These are phyloP conservation scores for Poecilia picta DNA, from an alignment of 2,797 vertebrate genomes.

Conservation along the genomic window DNA sequence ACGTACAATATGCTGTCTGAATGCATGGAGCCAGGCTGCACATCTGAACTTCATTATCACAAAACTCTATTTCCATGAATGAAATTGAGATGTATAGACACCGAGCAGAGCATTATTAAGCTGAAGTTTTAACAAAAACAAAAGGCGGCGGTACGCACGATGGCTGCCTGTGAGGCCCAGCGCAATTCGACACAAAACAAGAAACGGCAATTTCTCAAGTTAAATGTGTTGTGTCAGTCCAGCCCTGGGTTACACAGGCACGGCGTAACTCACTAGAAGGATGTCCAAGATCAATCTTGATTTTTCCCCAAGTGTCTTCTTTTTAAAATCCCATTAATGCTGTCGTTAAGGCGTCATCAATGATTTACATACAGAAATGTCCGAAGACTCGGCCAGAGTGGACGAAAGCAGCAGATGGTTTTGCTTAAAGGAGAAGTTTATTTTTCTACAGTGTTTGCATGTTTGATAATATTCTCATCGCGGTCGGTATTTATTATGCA, in stretches of 20 bases:
- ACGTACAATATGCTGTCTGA: constrained; percentile 58
- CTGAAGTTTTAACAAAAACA: constrained; percentile 31
- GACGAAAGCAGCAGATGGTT: constrained; percentile 67
- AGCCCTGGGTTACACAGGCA: constrained; percentile 6
- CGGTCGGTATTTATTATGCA: constrained; percentile 69
- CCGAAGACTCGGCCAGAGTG: constrained; percentile 37
- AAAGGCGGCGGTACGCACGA: constrained; percentile 9
- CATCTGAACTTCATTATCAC: constrained; percentile 72
- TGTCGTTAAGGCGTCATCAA: constrained; percentile 47
- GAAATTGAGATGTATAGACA: constrained; percentile 63
- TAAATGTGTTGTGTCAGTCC: constrained; percentile 15
- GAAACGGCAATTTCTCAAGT: constrained; percentile 8
- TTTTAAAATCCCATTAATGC: constrained; percentile 8
- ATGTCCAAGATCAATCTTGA: constrained; percentile 11
- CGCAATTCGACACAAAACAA: constrained; percentile 11
- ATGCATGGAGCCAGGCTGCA: constrained; percentile 53
- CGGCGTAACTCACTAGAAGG: constrained; percentile 28
- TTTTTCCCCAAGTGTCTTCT: constrained; percentile 18
- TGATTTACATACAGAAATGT: constrained; percentile 36
- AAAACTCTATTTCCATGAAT: constrained; percentile 62
- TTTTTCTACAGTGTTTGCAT: constrained; percentile 60
- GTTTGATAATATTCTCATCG: constrained; percentile 62
- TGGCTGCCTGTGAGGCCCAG: constrained; percentile 9
- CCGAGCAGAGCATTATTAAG: constrained; percentile 17
- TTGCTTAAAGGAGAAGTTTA: constrained; percentile 68